Evolutionary conservation across 2,113 vertebrate genomes (phyloP).

Genomic region (Zosterops lateralis): DNA sequence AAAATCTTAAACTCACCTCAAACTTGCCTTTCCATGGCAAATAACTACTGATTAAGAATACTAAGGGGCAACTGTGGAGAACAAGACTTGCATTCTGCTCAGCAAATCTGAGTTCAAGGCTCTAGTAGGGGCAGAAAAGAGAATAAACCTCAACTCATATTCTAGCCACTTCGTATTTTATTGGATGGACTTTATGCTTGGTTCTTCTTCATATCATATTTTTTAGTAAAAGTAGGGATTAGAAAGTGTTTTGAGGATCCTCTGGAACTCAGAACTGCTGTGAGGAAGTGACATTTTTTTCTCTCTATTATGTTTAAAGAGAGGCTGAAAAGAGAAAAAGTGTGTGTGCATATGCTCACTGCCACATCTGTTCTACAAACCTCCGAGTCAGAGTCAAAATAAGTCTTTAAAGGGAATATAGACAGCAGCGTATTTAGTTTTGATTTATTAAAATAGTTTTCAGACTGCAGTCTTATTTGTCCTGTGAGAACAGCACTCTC

Average conservation of each 20-base stretch:
- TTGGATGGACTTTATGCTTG: neutral
- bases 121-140: neutral
- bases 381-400: neutral
- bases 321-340: neutral
- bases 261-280: neutral
- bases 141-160: neutral
- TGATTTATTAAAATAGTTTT: slow-evolving; percentile 63
- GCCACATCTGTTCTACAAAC: neutral
- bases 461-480: slow-evolving; percentile 58
- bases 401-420: slow-evolving; percentile 34
- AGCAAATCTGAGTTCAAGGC: neutral
- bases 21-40: neutral
- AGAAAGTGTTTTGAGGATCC: neutral
- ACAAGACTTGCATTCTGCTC: neutral
- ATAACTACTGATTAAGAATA: neutral
- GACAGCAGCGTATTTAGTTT: slow-evolving; percentile 37
- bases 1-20: neutral
- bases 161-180: neutral
- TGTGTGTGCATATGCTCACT: neutral
- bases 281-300: neutral
- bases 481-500: slow-evolving; percentile 43
- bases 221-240: neutral
- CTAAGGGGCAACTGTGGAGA: neutral
- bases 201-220: neutral
- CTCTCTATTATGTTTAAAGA: neutral